Evolutionary conservation across 2,113 vertebrate genomes (phyloP), one percentile per base, ranked within the genome.

Genomic region (Prolemur simus): DNA sequence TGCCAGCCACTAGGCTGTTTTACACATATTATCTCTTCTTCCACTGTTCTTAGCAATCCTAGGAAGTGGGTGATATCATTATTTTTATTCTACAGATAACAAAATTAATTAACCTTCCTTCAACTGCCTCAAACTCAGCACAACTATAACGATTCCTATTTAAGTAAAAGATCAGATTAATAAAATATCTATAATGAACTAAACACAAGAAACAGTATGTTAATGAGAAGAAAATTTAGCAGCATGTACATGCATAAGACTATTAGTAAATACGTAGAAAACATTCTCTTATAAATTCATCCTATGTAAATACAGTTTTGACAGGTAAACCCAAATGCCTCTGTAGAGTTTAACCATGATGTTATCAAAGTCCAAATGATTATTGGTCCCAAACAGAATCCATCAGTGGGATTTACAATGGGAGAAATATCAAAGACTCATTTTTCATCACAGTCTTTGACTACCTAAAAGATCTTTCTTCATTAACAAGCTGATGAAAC

Each of bases 401-500:
- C 12, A 85, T 73, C 21, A 27, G 58, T 73, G 81, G 52, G 37
- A 92, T 92, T 95, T 80, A 95, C 14, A 64, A 15, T 89, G 52
- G 9, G 54, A 89, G 29, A 96, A 80, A 39, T 80, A 76, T 58
- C 76, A 66, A 83, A 91, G 84, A 92, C 56, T 89, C 66, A 68
- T 88, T 92, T 77, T n/a, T 96, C 94, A 96, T 88, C 81, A 34
- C 8, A 29, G 15, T 93, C 86, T 80, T 89, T 88, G 78, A 60
- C 88, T 60, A 37, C 63, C 81, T 91, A 87, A 82, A 90, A 91
- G 21, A 93, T 93, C 21, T 39, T 83, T 95, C 84, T 86, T 96
- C 94, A 95, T 96, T 94, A 96, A 92, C 39, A 80, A 96, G 82
- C 85, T 91, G 95, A 97, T 93, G 94, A 96, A 96, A 94, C 76